Conservation (phyloP, 2,888 invertebrate genomes). For the Chymomyza amoena region DNA sequence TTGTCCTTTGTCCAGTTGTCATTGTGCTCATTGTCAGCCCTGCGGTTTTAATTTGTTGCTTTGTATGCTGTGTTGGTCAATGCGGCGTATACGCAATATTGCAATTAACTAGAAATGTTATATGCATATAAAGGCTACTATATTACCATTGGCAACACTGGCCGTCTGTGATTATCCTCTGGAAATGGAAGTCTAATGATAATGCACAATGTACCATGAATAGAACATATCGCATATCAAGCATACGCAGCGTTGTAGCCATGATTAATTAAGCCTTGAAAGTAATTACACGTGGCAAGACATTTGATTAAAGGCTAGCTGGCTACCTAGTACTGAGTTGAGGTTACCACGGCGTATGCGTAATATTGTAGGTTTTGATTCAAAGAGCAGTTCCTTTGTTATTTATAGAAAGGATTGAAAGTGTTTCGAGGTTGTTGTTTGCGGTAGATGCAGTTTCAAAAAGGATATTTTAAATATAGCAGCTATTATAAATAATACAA, state of each 20-base stretch:
- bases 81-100: neutral
- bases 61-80: neutral
- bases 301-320: neutral
- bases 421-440: no score
- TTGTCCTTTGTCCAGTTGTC: neutral
- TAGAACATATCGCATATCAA: neutral
- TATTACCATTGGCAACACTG: neutral
- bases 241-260: neutral
- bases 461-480: no score
- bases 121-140: neutral
- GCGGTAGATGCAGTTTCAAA: no score
- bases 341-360: no score
- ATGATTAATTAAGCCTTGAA: neutral
- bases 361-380: no score
- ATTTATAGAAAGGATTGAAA: no score
- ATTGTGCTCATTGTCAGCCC: neutral
- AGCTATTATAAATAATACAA: no score
- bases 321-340: no score
- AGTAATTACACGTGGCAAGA: neutral
- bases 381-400: no score
- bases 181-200: no score
- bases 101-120: neutral
- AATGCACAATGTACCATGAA: no score
- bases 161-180: no score
- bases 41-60: neutral